These are phyloP conservation scores for Dromiciops gliroides DNA, from an alignment of 2,113 vertebrate genomes.

Conservation along the genomic window DNA sequence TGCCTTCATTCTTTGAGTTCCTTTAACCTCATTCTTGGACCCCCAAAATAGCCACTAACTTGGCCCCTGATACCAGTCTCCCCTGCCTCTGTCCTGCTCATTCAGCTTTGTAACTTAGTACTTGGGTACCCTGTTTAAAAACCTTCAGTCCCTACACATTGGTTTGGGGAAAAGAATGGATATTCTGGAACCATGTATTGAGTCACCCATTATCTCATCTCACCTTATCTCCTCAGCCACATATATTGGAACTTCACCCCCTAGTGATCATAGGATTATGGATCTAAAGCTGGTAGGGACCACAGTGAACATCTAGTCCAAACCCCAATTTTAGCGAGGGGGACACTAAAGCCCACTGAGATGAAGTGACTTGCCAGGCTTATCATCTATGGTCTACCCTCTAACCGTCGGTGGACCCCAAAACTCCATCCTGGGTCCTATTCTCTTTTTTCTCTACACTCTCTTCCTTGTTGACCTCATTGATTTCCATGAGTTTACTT, in stretches of 20 bases:
- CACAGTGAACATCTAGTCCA: background rate
- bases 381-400: background rate
- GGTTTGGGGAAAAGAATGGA: background rate
- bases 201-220: too few relatives aligned
- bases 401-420: background rate
- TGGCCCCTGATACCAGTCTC: background rate
- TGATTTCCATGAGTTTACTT: background rate
- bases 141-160: background rate
- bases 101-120: background rate
- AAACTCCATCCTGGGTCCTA: background rate
- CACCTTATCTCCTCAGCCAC: background rate
- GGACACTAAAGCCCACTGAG: background rate
- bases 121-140: background rate
- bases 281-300: background rate
- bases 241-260: background rate
- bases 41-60: background rate
- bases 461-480: background rate
- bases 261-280: background rate
- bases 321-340: background rate
- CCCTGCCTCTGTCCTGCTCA: background rate
- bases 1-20: constrained; percentile 12
- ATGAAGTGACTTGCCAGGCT: background rate
- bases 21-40: background rate
- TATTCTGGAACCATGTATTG: background rate
- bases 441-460: background rate